Evolutionary conservation across 2,888 invertebrate species (phyloP).

Genomic region (Spisula solida): DNA sequence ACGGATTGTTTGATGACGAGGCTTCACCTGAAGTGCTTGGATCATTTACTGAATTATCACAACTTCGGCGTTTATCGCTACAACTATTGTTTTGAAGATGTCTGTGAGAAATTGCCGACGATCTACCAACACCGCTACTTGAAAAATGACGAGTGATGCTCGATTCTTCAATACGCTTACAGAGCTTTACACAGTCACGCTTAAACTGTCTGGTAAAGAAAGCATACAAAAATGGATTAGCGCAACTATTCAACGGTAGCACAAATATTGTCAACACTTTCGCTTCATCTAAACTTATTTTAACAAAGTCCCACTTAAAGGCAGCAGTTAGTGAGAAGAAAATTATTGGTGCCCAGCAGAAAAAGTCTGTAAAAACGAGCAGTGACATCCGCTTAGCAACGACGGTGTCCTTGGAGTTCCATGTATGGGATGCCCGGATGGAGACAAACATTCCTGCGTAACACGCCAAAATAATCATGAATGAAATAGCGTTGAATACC

Average conservation of each 20-base stretch:
- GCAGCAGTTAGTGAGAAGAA: conserved; percentile 98
- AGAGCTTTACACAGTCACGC: conserved; percentile 98
- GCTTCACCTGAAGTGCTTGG: conserved; percentile 75
- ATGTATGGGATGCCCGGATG: conserved; percentile 96
- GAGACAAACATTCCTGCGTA: conserved; percentile 99
- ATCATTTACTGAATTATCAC: conserved; percentile 73
- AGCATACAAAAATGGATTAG: conserved; percentile 99
- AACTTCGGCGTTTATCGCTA: conserved; percentile 74
- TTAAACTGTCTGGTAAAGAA: conserved; percentile 99
- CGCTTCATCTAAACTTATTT: conserved; percentile 97
- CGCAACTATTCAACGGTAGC: conserved; percentile 97
- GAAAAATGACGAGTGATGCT: conserved; percentile 83
- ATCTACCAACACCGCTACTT: conserved; percentile 77
- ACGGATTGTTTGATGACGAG: conserved; percentile 64
- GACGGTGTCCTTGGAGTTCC: conserved; percentile 98
- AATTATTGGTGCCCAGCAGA: conserved; percentile 99
- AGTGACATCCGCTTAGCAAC: conserved; percentile 99
- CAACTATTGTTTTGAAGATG: conserved; percentile 76
- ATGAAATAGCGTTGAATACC: conserved; percentile 90
- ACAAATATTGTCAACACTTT: conserved; percentile 98
- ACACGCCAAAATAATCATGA: conserved; percentile 97
- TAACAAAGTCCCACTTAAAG: conserved; percentile 92
- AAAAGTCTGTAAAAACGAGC: conserved; percentile 98
- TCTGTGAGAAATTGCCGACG: conserved; percentile 74
- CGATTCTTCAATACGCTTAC: conserved; percentile 96